A percentile compares a stretch with the other conserved stretches of the same genome.
These are phyloP conservation scores for Trissolcus brochymenae DNA, from an alignment of 2,888 invertebrate species.

Conservation along the genomic window DNA sequence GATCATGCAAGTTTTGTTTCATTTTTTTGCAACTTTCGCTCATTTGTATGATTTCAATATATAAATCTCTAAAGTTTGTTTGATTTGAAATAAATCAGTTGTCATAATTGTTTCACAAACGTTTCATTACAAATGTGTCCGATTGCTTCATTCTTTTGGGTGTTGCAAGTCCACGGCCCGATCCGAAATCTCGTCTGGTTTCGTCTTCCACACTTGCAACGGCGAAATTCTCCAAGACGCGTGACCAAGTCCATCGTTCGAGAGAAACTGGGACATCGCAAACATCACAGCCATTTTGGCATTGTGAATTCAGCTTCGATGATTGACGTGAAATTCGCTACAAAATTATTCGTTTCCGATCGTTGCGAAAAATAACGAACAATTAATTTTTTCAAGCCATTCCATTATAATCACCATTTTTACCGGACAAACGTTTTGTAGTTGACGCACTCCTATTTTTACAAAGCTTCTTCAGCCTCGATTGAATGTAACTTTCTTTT, in stretches of 20 bases:
- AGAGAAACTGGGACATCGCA: conserved; percentile 43
- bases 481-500: neutral
- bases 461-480: neutral
- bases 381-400: neutral
- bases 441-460: too few species aligned
- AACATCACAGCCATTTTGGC: conserved; percentile 35
- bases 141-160: conserved; percentile 17
- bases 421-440: too few species aligned
- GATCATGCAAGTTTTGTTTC: too few species aligned
- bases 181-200: conserved; percentile 8
- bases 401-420: too few species aligned
- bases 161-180: conserved; percentile 19
- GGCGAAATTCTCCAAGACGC: conserved; percentile 49
- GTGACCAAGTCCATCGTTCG: conserved; percentile 44
- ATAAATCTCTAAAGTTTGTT: too few species aligned
- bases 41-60: too few species aligned
- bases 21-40: too few species aligned
- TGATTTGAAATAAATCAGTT: too few species aligned
- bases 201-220: conserved; percentile 17
- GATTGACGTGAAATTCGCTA: conserved; percentile 7
- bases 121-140: too few species aligned
- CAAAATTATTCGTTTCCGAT: conserved; percentile 19
- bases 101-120: too few species aligned
- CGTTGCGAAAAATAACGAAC: neutral
- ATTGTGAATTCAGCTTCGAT: conserved; percentile 24